phyloP scores from a whole-genome alignment of 2,888 invertebrate species.

The Drosophila algonquin region DNA sequence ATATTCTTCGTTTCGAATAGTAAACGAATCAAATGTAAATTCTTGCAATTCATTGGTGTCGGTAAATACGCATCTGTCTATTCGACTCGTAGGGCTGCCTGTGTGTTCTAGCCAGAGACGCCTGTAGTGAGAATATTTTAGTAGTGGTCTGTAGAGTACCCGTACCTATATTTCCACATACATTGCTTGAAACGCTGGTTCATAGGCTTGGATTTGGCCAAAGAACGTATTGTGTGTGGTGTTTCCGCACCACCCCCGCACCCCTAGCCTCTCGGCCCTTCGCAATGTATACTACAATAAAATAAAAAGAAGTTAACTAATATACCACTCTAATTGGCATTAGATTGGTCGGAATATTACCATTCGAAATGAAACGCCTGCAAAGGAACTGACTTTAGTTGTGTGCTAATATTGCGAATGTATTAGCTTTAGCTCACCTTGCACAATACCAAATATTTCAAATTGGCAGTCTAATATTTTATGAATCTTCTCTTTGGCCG shows the following conservation, averaged over 20 bases:
- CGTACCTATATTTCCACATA: slow-evolving; percentile 27
- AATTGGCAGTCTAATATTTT: slow-evolving; percentile 66
- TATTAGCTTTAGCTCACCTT: slow-evolving; percentile 52
- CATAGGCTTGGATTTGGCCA: slow-evolving; percentile 86
- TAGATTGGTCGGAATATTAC: slow-evolving; percentile 41
- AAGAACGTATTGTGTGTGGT: slow-evolving; percentile 86
- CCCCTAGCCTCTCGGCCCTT: slow-evolving; percentile 85
- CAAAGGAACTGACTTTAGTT: slow-evolving; percentile 1
- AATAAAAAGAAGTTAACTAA: neutral
- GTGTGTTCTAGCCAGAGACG: slow-evolving; percentile 85
- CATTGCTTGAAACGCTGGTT: slow-evolving; percentile 85
- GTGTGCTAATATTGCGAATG: neutral
- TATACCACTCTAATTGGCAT: neutral
- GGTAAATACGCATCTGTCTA: slow-evolving; percentile 89
- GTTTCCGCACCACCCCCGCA: slow-evolving; percentile 88
- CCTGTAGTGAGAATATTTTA: slow-evolving; percentile 59
- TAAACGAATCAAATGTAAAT: slow-evolving; percentile 85
- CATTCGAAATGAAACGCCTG: slow-evolving; percentile 75
- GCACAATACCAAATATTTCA: slow-evolving; percentile 83
- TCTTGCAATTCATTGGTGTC: slow-evolving; percentile 86
- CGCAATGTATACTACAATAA: slow-evolving; percentile 81
- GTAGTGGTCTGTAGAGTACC: neutral
- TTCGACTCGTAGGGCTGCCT: slow-evolving; percentile 90
- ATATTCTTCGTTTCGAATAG: slow-evolving; percentile 75
- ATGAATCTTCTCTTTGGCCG: neutral